Percentiles rank a stretch among this genome's conserved stretches.
Evolutionary conservation across 2,113 vertebrate genomes (phyloP).

Genomic region (Dascyllus trimaculatus): DNA sequence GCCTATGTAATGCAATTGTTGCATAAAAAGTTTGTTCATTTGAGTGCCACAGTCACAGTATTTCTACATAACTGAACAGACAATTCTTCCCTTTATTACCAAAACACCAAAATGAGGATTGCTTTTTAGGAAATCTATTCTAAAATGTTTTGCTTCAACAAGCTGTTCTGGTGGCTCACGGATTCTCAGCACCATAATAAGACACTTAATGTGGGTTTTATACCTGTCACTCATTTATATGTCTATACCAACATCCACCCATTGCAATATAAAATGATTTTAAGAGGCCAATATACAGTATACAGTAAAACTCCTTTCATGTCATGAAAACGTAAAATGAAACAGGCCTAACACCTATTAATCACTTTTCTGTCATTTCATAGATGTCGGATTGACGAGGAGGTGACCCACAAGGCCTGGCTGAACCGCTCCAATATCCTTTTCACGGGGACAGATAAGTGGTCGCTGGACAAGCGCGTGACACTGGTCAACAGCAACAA

Average conservation of each 20-base stretch:
- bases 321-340: neutral
- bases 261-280: no score
- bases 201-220: neutral
- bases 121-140: neutral
- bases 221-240: no score
- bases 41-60: neutral
- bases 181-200: no score
- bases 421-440: conserved; percentile 95
- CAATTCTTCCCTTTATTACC: neutral
- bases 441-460: conserved; percentile 92
- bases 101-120: conserved; percentile 8
- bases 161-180: no score
- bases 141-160: neutral
- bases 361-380: neutral
- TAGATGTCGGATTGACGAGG: conserved; percentile 92
- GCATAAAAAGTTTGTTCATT: neutral
- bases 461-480: conserved; percentile 91
- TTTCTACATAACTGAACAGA: conserved; percentile 37
- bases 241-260: no score
- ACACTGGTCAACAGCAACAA: conserved; percentile 89
- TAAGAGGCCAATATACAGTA: no score
- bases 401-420: conserved; percentile 94
- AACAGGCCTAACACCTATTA: neutral
- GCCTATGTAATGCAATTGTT: neutral
- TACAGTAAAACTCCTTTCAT: no score